A percentile compares a stretch with the other conserved stretches of the same genome.
phyloP scores from a whole-genome alignment of 2,113 vertebrate genomes.

The Columba janthina region DNA sequence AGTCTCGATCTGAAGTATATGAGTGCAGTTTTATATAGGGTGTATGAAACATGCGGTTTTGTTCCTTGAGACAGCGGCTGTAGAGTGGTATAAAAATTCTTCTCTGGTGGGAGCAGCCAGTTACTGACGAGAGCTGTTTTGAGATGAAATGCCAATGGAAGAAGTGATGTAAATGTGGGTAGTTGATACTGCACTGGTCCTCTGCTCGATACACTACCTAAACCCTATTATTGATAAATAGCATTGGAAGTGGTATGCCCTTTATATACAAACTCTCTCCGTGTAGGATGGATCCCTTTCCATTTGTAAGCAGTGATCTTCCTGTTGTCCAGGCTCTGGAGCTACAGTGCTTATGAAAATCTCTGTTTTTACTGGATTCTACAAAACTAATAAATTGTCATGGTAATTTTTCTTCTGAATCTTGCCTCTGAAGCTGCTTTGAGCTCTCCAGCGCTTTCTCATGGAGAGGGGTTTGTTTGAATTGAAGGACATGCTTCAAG shows the following conservation, averaged over 20 bases:
- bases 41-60: neutral
- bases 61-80: neutral
- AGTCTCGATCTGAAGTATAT: neutral
- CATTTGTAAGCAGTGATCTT: neutral
- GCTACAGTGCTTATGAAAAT: neutral
- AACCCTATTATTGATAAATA: neutral
- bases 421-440: neutral
- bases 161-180: slow-evolving; percentile 1
- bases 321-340: neutral
- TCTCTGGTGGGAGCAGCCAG: neutral
- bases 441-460: neutral
- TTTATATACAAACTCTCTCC: neutral
- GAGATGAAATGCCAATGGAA: neutral
- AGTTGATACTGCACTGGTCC: neutral
- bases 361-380: neutral
- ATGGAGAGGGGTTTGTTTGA: neutral
- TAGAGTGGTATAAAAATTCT: neutral
- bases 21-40: neutral
- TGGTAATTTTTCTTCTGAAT: neutral
- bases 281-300: neutral
- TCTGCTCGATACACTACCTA: neutral
- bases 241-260: neutral
- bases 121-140: neutral
- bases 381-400: neutral
- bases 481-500: accelerated